Base-by-base conservation (phyloP, 2,888 invertebrate genomes). In the Cantharis flavilabris region DNA sequence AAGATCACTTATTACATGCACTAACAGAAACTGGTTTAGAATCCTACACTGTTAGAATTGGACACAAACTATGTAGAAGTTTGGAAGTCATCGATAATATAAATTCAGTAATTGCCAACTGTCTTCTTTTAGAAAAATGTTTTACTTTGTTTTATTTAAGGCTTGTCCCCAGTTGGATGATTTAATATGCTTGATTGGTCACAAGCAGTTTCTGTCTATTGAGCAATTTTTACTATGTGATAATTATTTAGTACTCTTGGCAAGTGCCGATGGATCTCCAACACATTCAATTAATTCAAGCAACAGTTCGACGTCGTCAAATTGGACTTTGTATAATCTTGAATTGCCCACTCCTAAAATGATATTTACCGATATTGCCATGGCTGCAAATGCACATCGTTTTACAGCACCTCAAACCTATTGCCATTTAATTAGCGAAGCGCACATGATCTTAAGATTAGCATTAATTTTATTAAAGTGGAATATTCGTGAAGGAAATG, bases 11-110 rank as follows among this genome's bases (percentile, higher is more conserved):
- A 70, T 86, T 94, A n/a, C 94, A 95, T 85, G 94, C 94, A 0
- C 87, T 95, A 16, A 95, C 95, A 0, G 93, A 93, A 79, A 93
- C 92, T 75, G 95, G 95, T 0, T 89, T 96, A 64, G 95, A 95
- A 87, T 93, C 94, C 0, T 95, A 95, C 84, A 95, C 95, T 0
- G 89, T 92, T 20, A 89, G 93, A 69, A 90, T 92, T 72, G 92
- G 93, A 0, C 92, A 93, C 83, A 90, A 92, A 79, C 85, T 93
- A 1, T 90, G 92, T 72, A 89, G 90, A 79, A 88, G 88, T 65
- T 84, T 89, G 1, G 89, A 89, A 72, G 85, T 87, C n/a, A 83
- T 89, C 11, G 89, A 91, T 81, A 86, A 88, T 74, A 83, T 88
- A 4, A 89, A 88, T 80, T 87, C 88, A 77, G 88, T 87, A 83